phyloP scores from a whole-genome alignment of 1,140 invertebrate genomes.

The Drosophila fuyamai region DNA sequence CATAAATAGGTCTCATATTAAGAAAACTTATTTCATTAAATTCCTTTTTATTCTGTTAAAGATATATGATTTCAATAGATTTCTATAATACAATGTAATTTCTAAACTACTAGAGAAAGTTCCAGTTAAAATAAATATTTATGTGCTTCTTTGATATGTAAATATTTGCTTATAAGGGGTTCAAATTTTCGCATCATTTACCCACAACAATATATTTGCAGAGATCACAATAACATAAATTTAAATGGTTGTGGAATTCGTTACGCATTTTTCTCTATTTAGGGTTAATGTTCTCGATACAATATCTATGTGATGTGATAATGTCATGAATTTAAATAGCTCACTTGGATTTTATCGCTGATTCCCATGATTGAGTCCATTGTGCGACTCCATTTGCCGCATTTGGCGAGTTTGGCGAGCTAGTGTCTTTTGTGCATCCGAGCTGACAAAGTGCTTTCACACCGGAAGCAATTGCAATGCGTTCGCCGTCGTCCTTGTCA shows the following conservation, averaged over 20 bases:
- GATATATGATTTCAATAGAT: too few species aligned
- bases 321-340: conserved; percentile 7
- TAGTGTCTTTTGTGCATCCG: conserved; percentile 60
- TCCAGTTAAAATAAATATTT: background rate
- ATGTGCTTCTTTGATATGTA: background rate
- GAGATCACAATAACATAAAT: background rate
- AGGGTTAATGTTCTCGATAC: background rate
- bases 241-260: conserved; percentile 7
- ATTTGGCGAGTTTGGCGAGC: conserved; percentile 11
- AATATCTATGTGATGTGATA: too few species aligned
- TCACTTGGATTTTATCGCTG: conserved; percentile 6
- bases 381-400: conserved; percentile 20
- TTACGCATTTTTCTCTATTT: background rate
- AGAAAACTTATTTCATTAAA: too few species aligned
- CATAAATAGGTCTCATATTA: too few species aligned
- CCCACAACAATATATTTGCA: background rate
- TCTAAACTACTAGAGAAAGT: background rate
- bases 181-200: background rate
- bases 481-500: conserved; percentile 50
- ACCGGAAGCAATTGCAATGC: conserved; percentile 79
- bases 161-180: background rate
- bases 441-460: conserved; percentile 79
- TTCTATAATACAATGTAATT: too few species aligned
- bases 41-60: too few species aligned
- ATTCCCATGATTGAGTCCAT: conserved; percentile 23